A percentile compares a stretch with the other conserved stretches of the same genome.
phyloP scores from a whole-genome alignment of 2,113 vertebrate species.

The Grammatotria lemairii region DNA sequence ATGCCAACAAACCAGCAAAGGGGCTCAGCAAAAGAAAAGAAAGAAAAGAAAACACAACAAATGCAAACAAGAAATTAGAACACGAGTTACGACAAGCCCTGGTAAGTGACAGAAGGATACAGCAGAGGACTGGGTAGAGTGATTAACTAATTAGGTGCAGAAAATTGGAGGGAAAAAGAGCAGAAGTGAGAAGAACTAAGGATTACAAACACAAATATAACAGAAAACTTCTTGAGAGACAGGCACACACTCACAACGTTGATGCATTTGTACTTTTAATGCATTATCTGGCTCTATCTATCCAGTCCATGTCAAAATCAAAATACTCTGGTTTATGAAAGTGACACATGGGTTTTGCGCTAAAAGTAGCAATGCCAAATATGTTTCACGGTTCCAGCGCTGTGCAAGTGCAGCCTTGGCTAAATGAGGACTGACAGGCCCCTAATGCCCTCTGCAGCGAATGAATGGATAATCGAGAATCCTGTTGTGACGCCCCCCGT shows the following conservation, averaged over 20 bases:
- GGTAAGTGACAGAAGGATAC: neutral
- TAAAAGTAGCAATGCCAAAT: neutral
- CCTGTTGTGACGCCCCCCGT: slow-evolving; percentile 44
- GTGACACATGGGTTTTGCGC: neutral
- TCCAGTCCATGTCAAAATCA: neutral
- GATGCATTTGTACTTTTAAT: neutral
- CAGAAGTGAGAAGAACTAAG: neutral
- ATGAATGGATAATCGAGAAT: slow-evolving; percentile 61
- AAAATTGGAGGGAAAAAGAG: neutral
- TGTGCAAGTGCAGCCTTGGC: neutral
- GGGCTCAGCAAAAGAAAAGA: neutral
- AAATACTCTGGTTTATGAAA: neutral
- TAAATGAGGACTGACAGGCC: slow-evolving; percentile 62
- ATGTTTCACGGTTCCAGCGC: neutral
- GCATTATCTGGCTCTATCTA: neutral
- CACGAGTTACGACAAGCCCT: neutral
- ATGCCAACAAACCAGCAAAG: neutral
- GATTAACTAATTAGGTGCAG: neutral
- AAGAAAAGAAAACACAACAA: neutral
- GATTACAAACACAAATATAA: neutral
- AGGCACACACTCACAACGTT: neutral
- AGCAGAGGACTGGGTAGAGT: neutral
- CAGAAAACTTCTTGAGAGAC: neutral
- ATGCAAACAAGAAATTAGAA: neutral
- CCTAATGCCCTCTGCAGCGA: slow-evolving; percentile 55